A percentile compares a stretch with the other conserved stretches of the same genome.
Evolutionary conservation across 1,140 invertebrate species (phyloP).

Genomic region (Meloidogyne exigua): DNA sequence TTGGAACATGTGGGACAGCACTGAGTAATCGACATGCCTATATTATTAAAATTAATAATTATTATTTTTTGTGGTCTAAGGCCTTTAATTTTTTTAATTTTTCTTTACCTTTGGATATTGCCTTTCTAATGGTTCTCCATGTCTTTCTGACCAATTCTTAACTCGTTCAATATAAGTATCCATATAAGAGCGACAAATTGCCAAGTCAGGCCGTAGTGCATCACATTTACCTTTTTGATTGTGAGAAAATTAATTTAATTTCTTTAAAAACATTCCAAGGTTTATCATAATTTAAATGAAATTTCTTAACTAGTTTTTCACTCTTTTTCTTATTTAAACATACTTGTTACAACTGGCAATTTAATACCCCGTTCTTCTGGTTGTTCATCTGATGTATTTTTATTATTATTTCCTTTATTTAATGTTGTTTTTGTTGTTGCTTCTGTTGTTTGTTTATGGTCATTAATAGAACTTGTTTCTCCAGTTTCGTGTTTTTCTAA

Average conservation of each 20-base stretch:
- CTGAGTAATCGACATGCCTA: conserved; percentile 46
- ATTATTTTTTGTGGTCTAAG: no score
- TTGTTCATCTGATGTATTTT: not conserved
- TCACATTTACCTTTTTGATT: conserved; percentile 28
- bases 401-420: not conserved
- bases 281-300: no score
- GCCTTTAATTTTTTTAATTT: no score
- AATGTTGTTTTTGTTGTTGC: not conserved
- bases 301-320: no score
- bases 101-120: conserved; percentile 50
- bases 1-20: conserved; percentile 47
- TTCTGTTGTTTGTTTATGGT: not conserved
- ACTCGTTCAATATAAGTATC: conserved; percentile 46
- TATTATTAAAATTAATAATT: no score
- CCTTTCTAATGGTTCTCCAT: conserved; percentile 41
- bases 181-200: conserved; percentile 45
- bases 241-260: not conserved
- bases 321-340: no score
- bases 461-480: not conserved
- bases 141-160: conserved; percentile 42
- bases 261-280: no score
- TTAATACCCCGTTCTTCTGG: not conserved
- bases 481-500: not conserved
- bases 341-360: conserved; percentile 22
- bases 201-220: conserved; percentile 31